These are phyloP conservation scores for Achroia grisella DNA, from an alignment of 1,140 invertebrate species.

Conservation along the genomic window DNA sequence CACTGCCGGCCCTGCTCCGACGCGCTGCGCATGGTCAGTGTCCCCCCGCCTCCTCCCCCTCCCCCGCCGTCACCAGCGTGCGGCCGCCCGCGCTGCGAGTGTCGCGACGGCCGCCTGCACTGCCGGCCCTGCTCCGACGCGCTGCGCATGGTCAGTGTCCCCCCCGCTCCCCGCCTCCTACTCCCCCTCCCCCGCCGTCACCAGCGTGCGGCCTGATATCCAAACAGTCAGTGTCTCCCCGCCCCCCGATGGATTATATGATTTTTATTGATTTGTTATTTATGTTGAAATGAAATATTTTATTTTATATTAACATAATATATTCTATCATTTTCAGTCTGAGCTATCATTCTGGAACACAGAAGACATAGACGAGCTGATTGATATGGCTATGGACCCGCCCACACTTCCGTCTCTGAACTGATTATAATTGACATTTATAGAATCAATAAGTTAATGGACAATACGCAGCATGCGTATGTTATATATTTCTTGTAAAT, in stretches of 20 bases:
- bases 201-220: slow-evolving; percentile 25
- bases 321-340: slow-evolving; percentile 29
- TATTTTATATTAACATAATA: neutral
- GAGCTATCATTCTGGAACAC: slow-evolving; percentile 55
- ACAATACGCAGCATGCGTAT: neutral
- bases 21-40: slow-evolving; percentile 22
- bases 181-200: neutral
- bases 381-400: slow-evolving; percentile 59
- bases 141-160: neutral
- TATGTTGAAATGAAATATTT: neutral
- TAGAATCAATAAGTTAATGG: neutral
- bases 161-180: neutral
- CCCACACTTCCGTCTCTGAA: slow-evolving; percentile 24
- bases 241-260: too few relatives aligned
- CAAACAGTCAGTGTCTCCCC: neutral
- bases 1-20: slow-evolving; percentile 45
- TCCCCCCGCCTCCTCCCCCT: neutral
- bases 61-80: too few relatives aligned
- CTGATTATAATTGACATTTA: too few relatives aligned
- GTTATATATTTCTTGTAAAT: neutral
- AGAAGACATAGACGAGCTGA: slow-evolving; percentile 56
- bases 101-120: neutral
- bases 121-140: neutral
- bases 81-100: neutral
- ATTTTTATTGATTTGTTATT: too few relatives aligned